phyloP scores from a whole-genome alignment of 1,140 invertebrate species.

The Stratiolaelaps scimitus region DNA sequence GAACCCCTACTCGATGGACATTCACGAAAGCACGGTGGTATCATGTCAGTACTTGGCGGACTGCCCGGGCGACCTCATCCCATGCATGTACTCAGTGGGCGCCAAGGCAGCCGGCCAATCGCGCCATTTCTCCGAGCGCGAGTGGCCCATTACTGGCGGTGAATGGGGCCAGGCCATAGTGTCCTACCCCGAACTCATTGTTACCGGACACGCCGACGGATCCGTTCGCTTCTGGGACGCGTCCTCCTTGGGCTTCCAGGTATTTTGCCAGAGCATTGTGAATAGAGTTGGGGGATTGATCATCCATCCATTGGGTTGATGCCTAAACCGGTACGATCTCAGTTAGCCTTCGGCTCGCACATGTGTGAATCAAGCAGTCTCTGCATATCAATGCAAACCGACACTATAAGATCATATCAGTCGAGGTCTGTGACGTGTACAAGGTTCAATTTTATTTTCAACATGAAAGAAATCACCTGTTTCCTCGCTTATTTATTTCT shows the following conservation, averaged over 20 bases:
- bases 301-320: no score
- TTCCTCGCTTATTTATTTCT: no score
- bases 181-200: conserved; percentile 90
- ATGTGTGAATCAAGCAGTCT: no score
- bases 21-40: conserved; percentile 93
- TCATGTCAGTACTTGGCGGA: conserved; percentile 91
- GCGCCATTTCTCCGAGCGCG: conserved; percentile 56
- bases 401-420: no score
- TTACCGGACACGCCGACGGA: conserved; percentile 91
- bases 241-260: conserved; percentile 48
- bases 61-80: conserved; percentile 91
- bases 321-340: no score
- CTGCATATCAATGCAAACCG: no score
- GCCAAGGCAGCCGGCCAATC: conserved; percentile 47
- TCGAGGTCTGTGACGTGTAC: no score
- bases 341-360: no score
- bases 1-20: conserved; percentile 93
- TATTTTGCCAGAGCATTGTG: background rate
- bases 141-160: conserved; percentile 91
- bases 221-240: conserved; percentile 97
- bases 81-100: conserved; percentile 78
- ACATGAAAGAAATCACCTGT: no score
- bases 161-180: conserved; percentile 78
- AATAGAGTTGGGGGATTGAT: no score
- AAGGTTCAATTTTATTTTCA: no score